phyloP scores from a whole-genome alignment of 2,888 invertebrate genomes.

The Lasioglossum lativentre region DNA sequence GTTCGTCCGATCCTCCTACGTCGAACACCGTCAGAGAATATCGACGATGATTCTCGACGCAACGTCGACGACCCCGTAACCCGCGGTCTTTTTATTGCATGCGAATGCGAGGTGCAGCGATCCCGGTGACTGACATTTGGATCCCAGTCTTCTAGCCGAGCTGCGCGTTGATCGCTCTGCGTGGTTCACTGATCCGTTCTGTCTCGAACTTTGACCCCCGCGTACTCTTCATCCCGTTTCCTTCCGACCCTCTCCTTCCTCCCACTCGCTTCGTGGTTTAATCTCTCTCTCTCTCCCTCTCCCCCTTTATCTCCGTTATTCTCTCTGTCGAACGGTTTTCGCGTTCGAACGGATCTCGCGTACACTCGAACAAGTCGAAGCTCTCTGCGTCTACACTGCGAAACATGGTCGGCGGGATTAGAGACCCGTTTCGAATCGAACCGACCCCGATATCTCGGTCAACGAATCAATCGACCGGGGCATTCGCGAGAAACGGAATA shows the following conservation, averaged over 20 bases:
- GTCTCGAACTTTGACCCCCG: not conserved
- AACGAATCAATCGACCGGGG: constrained; percentile 4
- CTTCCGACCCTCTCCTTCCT: not conserved
- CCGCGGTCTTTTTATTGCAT: not conserved
- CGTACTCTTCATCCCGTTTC: constrained; percentile 22
- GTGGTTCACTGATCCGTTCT: constrained; percentile 5
- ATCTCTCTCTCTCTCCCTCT: not conserved
- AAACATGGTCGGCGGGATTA: constrained; percentile 15
- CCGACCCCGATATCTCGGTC: constrained; percentile 9
- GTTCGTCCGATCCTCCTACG: not conserved
- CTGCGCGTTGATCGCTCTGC: constrained; percentile 2
- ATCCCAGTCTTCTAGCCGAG: not conserved
- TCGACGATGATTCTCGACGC: not conserved
- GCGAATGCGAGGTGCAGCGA: not conserved
- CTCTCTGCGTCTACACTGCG: constrained; percentile 32
- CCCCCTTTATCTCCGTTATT: not conserved
- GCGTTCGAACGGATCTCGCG: not conserved
- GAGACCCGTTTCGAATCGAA: not conserved
- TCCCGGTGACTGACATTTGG: constrained; percentile 4
- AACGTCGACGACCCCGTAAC: not conserved
- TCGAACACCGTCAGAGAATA: not conserved
- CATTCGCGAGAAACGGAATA: constrained; percentile 1
- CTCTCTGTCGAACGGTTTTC: not conserved
- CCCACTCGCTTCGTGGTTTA: not conserved
- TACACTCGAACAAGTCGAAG: not conserved